Base-by-base conservation (phyloP, 2,888 invertebrate species). In the Cryptocephalus moraei region DNA sequence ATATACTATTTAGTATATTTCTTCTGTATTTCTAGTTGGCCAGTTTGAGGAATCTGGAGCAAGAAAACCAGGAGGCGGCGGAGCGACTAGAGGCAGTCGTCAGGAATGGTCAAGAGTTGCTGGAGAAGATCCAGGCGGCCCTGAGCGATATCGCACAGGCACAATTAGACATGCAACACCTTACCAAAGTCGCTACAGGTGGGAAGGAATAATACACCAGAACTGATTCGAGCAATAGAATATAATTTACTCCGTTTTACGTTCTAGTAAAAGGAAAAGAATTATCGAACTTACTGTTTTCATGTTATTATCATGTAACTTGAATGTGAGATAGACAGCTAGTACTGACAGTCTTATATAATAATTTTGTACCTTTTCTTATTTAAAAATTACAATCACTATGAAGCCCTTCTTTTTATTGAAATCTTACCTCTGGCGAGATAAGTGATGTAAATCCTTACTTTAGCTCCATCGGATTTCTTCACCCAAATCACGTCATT, bases 401-500 rank as follows among this genome's bases (percentile, higher is more conserved):
- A 88, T 40, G 86, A 84, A 11, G 91, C 90, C 59, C 93, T 78
- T 57, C 92, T 75, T 65, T 91, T 90, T 59, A 94, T 84, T 14
- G 87, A 82, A 64, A 90, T 83, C 74, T 91, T 93, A 12, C 93
- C 93, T 58, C 89, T 83, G 52, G 86, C 84, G 57, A 95, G 71
- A 66, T 92, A 88, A 1, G 86, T 81, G 60, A 89, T 79, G 66
- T 83, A 89, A 65, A 95, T 89, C 67, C 87, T 78, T 13, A 91
- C 80, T 71, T 92, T 87, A 53, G 82, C 84, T 50, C 80, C 80
- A 62, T 90, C 89, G 8, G 82, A 78, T 69, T 91, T 91, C 65
- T 92, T 89, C 41, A 94, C 89, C 84, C 88, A 92, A 64, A 95
- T 84, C 90, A 87, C 86, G 71, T 93, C 91, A 49, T 86, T 87